Conservation (phyloP, 2,888 invertebrate genomes). For the Nipponacmea schrenckii region DNA sequence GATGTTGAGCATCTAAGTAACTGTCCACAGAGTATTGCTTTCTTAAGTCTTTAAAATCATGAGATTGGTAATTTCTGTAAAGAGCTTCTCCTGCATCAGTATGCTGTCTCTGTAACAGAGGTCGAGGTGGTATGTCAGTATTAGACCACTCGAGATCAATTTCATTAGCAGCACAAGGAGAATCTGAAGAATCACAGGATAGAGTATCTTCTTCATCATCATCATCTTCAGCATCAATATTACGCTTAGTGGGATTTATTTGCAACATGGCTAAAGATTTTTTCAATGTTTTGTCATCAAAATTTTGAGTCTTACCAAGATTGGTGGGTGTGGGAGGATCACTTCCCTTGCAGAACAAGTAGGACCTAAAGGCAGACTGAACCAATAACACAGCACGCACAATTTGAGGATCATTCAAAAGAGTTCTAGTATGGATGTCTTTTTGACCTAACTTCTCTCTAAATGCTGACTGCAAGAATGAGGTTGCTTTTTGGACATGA, state of each 20-base stretch:
- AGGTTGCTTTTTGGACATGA: not conserved
- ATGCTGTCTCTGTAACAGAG: not conserved
- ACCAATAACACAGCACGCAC: not conserved
- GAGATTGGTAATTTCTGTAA: not conserved
- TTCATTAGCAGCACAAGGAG: slow-evolving; percentile 3
- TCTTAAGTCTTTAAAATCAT: not conserved
- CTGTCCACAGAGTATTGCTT: not conserved
- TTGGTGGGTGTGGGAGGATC: not conserved
- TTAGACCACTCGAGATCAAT: slow-evolving; percentile 3
- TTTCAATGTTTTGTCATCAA: not conserved
- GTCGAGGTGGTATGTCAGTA: not conserved
- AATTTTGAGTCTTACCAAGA: not conserved
- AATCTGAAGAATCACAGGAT: not conserved
- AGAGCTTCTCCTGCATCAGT: not conserved
- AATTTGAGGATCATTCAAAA: not conserved
- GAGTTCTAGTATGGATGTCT: not conserved
- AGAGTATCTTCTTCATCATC: slow-evolving; percentile 18
- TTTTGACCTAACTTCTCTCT: not conserved
- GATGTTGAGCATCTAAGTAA: not conserved
- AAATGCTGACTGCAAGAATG: slow-evolving; percentile 1
- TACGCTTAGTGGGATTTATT: not conserved
- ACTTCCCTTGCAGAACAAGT: not conserved
- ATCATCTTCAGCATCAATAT: slow-evolving; percentile 3
- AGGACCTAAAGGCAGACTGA: not conserved
- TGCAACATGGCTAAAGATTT: not conserved